A percentile compares a stretch with the other conserved stretches of the same genome.
phyloP scores from a whole-genome alignment of 2,113 vertebrate genomes.

The Pteronura brasiliensis region DNA sequence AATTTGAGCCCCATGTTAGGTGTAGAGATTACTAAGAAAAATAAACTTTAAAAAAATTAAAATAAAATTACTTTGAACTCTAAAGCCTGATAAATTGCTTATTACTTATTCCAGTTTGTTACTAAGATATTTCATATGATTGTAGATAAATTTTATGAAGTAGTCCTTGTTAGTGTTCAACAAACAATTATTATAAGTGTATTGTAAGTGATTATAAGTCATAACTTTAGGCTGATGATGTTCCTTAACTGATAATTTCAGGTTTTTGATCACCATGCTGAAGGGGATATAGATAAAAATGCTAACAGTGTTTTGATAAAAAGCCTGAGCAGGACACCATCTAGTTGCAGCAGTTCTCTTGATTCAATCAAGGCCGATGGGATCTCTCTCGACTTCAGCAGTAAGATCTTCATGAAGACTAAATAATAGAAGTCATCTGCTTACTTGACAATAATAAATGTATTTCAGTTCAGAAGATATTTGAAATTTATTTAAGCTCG shows the following conservation, averaged over 20 bases:
- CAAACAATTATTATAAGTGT: neutral
- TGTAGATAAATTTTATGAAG: conserved; percentile 34
- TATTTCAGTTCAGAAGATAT: conserved; percentile 44
- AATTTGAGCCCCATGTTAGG: neutral
- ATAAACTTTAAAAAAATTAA: neutral
- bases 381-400: conserved; percentile 85
- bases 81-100: neutral
- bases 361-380: conserved; percentile 85
- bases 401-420: conserved; percentile 76
- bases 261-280: conserved; percentile 69
- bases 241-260: conserved; percentile 64
- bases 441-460: conserved; percentile 42
- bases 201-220: neutral
- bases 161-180: conserved; percentile 19
- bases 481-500: conserved; percentile 14
- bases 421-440: conserved; percentile 37
- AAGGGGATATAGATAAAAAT: conserved; percentile 71
- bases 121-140: neutral
- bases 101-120: conserved; percentile 30
- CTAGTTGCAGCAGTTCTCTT: conserved; percentile 85
- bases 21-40: neutral
- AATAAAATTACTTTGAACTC: conserved; percentile 32
- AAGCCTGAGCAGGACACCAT: conserved; percentile 79
- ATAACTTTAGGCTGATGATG: conserved; percentile 17
- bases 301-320: conserved; percentile 67